These are phyloP conservation scores for Ferrisia virgata DNA, from an alignment of 2,888 invertebrate genomes.

Conservation along the genomic window DNA sequence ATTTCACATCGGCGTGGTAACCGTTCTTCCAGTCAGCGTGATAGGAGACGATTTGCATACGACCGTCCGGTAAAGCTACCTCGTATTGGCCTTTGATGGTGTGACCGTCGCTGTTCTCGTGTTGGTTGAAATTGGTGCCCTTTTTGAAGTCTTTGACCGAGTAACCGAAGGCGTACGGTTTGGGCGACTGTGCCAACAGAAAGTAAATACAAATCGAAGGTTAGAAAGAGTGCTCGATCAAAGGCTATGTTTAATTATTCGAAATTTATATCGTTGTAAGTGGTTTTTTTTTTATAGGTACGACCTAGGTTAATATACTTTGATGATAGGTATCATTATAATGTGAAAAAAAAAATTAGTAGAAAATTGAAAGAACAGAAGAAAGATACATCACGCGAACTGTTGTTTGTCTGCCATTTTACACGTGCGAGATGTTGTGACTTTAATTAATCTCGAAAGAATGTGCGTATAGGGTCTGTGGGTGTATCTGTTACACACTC, in stretches of 20 bases:
- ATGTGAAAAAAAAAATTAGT: too few relatives aligned
- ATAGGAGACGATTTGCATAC: slow-evolving; percentile 80
- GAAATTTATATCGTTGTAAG: too few relatives aligned
- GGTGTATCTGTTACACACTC: not conserved
- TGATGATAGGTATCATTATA: too few relatives aligned
- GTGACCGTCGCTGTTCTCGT: slow-evolving; percentile 66
- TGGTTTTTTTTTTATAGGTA: too few relatives aligned
- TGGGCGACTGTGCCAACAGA: slow-evolving; percentile 53
- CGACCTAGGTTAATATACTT: too few relatives aligned
- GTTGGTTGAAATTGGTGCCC: slow-evolving; percentile 75
- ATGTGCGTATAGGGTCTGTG: not conserved
- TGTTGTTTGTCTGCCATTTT: not conserved
- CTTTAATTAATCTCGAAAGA: not conserved
- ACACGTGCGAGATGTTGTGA: not conserved
- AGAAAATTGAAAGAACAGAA: too few relatives aligned
- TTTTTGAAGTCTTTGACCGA: slow-evolving; percentile 67
- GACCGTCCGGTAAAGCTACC: slow-evolving; percentile 76
- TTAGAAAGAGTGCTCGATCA: not conserved
- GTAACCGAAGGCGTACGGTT: slow-evolving; percentile 62
- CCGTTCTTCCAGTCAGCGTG: slow-evolving; percentile 87
- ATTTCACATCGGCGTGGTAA: slow-evolving; percentile 80
- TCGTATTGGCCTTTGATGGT: slow-evolving; percentile 72
- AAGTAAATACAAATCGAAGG: slow-evolving; percentile 44
- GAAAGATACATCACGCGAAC: too few relatives aligned
- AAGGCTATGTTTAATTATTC: too few relatives aligned